Percentiles rank a stretch among this genome's conserved stretches.
These are phyloP conservation scores for Connochaetes taurinus DNA, from an alignment of 2,113 vertebrate species.

Conservation along the genomic window DNA sequence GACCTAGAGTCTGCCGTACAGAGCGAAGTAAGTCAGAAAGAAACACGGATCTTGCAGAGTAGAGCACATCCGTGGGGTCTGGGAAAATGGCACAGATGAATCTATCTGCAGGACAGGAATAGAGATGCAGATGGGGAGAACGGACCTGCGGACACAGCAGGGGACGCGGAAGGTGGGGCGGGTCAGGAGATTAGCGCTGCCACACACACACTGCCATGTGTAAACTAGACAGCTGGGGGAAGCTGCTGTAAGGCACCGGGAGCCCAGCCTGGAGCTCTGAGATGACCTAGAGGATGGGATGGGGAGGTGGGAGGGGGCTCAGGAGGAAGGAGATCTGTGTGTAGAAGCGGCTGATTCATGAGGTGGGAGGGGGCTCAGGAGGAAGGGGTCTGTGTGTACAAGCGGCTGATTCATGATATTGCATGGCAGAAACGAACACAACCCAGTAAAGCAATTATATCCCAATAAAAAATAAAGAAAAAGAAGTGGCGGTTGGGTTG, in stretches of 20 bases:
- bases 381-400: neutral
- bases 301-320: neutral
- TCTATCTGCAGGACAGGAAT: neutral
- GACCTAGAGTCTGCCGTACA: neutral
- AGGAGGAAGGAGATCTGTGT: neutral
- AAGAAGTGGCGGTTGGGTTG: neutral
- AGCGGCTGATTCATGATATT: rapidly evolving
- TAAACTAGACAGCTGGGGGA: neutral
- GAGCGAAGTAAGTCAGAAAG: neutral
- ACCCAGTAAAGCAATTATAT: neutral
- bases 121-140: neutral
- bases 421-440: rapidly evolving
- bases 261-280: neutral
- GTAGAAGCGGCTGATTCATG: neutral
- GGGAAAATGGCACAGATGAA: neutral
- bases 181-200: rapidly evolving
- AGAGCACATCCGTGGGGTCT: rapidly evolving
- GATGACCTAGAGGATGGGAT: neutral
- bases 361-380: too few species aligned
- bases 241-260: rapidly evolving
- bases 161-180: neutral
- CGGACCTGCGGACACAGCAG: neutral
- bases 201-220: rapidly evolving
- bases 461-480: neutral
- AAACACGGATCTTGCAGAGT: neutral